Conservation (phyloP, 1,140 invertebrate genomes). For the Tetramorium alpestre region DNA sequence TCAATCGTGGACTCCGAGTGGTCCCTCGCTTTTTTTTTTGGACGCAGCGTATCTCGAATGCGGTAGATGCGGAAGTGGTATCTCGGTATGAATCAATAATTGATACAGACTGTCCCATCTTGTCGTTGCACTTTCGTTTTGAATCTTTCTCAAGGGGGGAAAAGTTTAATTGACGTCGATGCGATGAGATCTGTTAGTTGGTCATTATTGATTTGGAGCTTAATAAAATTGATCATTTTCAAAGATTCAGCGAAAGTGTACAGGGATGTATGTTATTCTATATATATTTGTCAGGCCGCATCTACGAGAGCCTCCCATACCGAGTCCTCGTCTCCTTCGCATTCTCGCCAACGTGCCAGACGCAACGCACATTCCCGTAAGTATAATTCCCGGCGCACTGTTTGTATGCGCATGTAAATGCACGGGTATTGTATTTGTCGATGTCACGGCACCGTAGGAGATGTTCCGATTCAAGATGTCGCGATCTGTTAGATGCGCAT, state of each 20-base stretch:
- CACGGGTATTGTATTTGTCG: constrained; percentile 78
- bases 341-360: constrained; percentile 6
- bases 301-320: constrained; percentile 53
- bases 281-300: constrained; percentile 71
- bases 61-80: background rate
- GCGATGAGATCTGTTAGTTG: background rate
- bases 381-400: constrained; percentile 77
- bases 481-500: background rate
- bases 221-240: constrained; percentile 31
- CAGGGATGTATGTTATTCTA: constrained; percentile 65
- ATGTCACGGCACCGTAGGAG: constrained; percentile 64
- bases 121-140: background rate
- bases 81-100: background rate
- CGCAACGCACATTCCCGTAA: constrained; percentile 70
- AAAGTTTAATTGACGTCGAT: background rate
- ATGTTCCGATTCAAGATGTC: constrained; percentile 41
- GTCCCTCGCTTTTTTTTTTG: background rate
- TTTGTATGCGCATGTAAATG: constrained; percentile 81
- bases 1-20: background rate
- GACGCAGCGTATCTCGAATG: background rate
- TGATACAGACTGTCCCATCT: background rate
- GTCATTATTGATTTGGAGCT: background rate
- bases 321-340: constrained; percentile 34
- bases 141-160: too few relatives aligned
- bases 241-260: constrained; percentile 33